Base-by-base conservation (phyloP, 2,797 vertebrate species). In the Epinephelus coioides region DNA sequence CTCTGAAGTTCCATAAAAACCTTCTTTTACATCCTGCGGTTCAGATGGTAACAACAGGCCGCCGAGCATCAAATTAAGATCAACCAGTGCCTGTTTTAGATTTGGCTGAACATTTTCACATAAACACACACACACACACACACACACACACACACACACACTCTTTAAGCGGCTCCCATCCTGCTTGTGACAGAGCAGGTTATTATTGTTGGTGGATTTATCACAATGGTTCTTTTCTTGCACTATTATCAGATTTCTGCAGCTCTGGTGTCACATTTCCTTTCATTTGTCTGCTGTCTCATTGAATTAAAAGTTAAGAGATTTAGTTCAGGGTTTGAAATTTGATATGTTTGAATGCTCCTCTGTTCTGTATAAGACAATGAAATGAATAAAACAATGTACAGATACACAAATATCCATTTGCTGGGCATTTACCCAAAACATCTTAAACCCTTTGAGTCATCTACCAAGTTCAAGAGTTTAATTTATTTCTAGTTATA, bases 1-100 rank as follows among this genome's bases (percentile, higher is more conserved):
- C 60, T 63, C 59, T 14, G 23, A 38, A 19, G 59, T 27, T 3
- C 55, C 64, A 72, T 30, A 62, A 75, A 79, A 54, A 14, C 47
- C 19, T 69, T 69, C 63, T 76, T 81, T 76, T 69, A 70, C 55
- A 62, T 82, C 40, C 56, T 80, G 70, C 5, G 67, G 68, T 38
- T 44, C 54, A 64, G 47, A 81, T 60, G 1, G 60, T 6, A 80
- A 76, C 66, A 60, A 74, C 44, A 56, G 17, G 44, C 25, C 14
- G 27, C 38, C 1, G 51, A 38, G 23, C 15, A 2, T 62, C 77
- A 8, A 53, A 38, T 77, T 65, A 59, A 76, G 18, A 74, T 51
- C 77, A 67, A 70, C 63, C 43, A 11, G 56, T 5, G 3, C 27
- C n/a, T 50, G 23, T 56, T 85, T 85, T 71, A 74, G 61, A 65